Evolutionary conservation across 2,113 vertebrate genomes (phyloP).

Genomic region (Pseudonaja textilis): DNA sequence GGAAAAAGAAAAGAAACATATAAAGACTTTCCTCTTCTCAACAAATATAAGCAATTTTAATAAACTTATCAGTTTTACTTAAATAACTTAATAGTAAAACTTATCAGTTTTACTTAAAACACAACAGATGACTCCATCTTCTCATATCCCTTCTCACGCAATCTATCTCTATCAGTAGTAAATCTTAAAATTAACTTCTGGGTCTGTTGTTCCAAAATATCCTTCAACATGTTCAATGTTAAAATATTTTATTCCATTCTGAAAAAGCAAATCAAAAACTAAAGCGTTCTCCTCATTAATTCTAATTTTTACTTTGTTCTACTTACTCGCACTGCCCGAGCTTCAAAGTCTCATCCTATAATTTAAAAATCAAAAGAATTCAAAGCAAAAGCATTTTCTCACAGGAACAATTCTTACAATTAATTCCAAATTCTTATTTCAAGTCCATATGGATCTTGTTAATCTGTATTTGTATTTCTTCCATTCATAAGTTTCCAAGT

Average conservation of each 20-base stretch:
- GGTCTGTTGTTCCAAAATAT: background rate
- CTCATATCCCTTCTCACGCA: background rate
- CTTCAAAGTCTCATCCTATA: background rate
- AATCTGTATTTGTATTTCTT: too few species aligned
- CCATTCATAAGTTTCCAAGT: too few species aligned
- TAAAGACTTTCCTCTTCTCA: background rate
- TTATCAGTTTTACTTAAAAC: background rate
- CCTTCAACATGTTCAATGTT: background rate
- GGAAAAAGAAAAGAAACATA: background rate
- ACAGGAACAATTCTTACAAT: too few species aligned
- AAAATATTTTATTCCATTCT: background rate
- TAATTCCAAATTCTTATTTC: too few species aligned
- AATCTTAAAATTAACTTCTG: background rate
- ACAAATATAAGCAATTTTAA: background rate
- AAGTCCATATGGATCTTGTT: too few species aligned
- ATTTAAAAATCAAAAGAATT: background rate
- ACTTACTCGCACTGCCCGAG: background rate
- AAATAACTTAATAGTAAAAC: too few species aligned
- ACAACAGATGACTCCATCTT: background rate
- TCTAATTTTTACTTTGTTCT: background rate
- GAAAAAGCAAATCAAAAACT: background rate
- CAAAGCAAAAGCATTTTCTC: background rate
- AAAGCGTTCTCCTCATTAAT: background rate
- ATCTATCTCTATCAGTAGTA: background rate
- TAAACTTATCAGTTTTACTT: background rate